Percentiles rank a stretch among this genome's conserved stretches.
Conservation (phyloP, 2,113 vertebrate species). For the Actenoides hombroni region DNA sequence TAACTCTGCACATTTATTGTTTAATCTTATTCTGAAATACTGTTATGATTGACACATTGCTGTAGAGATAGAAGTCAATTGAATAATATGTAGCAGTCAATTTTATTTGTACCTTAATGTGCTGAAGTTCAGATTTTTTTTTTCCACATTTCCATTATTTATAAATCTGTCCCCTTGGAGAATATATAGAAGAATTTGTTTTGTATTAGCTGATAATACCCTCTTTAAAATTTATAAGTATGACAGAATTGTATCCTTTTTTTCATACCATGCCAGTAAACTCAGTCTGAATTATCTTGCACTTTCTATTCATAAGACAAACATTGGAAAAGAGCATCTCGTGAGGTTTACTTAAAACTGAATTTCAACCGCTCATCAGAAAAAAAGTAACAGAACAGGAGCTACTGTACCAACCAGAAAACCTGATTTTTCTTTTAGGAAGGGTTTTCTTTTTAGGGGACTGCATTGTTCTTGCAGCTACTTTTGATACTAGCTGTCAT, state of each 20-base stretch:
- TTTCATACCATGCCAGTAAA: slow-evolving; percentile 29
- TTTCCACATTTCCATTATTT: slow-evolving; percentile 81
- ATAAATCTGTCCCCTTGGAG: slow-evolving; percentile 76
- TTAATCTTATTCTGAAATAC: slow-evolving; percentile 78
- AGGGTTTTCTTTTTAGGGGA: not conserved
- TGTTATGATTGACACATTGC: slow-evolving; percentile 79
- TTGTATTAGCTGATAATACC: slow-evolving; percentile 80
- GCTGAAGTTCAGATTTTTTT: slow-evolving; percentile 17
- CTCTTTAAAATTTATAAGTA: slow-evolving; percentile 82
- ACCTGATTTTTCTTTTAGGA: not conserved
- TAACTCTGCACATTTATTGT: slow-evolving; percentile 73
- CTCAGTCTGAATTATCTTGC: slow-evolving; percentile 45
- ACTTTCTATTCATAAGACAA: slow-evolving; percentile 59
- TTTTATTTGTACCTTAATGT: slow-evolving; percentile 83
- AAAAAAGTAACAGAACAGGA: not conserved
- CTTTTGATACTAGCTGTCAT: not conserved
- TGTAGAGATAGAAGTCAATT: slow-evolving; percentile 78
- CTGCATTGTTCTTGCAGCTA: not conserved
- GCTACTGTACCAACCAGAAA: not conserved
- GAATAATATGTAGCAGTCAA: slow-evolving; percentile 82
- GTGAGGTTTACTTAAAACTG: slow-evolving; percentile 39
- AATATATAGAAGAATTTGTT: slow-evolving; percentile 76
- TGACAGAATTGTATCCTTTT: slow-evolving; percentile 52
- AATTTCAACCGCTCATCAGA: slow-evolving; percentile 32
- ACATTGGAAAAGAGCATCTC: slow-evolving; percentile 34